phyloP scores from a whole-genome alignment of 2,888 invertebrate species.

The Seira musarum region DNA sequence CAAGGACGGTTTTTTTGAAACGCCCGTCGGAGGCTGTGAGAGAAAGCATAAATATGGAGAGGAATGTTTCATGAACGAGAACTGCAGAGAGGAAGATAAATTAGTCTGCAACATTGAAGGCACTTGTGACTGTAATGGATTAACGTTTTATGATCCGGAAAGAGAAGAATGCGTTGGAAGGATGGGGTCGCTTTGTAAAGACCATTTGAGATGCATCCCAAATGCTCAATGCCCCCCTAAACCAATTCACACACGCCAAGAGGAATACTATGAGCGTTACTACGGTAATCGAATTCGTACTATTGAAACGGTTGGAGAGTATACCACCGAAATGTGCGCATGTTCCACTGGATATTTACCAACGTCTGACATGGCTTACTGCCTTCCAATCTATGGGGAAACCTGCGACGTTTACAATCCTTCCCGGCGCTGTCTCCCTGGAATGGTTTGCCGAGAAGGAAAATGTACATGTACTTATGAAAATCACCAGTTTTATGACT shows the following conservation, averaged over 20 bases:
- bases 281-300: background rate
- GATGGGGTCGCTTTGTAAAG: slow-evolving; percentile 10
- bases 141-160: slow-evolving; percentile 17
- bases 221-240: slow-evolving; percentile 29
- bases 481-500: slow-evolving; percentile 2
- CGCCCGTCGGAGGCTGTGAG: slow-evolving; percentile 3
- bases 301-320: background rate
- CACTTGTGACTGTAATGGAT: slow-evolving; percentile 32
- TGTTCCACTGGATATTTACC: background rate
- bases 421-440: slow-evolving; percentile 12
- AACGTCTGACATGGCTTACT: background rate
- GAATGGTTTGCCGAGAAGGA: slow-evolving; percentile 20
- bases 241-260: background rate
- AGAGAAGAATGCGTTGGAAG: slow-evolving; percentile 26
- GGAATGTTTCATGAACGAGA: slow-evolving; percentile 8
- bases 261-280: background rate
- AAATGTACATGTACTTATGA: slow-evolving; percentile 18
- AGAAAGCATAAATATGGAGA: slow-evolving; percentile 22
- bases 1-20: background rate
- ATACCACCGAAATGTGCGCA: background rate
- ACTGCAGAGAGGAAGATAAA: slow-evolving; percentile 32
- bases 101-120: slow-evolving; percentile 11
- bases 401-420: background rate
- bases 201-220: slow-evolving; percentile 1
- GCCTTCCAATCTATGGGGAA: background rate